Evolutionary conservation across 2,797 vertebrate species (phyloP).

Genomic region (Eidolon dupreanum): DNA sequence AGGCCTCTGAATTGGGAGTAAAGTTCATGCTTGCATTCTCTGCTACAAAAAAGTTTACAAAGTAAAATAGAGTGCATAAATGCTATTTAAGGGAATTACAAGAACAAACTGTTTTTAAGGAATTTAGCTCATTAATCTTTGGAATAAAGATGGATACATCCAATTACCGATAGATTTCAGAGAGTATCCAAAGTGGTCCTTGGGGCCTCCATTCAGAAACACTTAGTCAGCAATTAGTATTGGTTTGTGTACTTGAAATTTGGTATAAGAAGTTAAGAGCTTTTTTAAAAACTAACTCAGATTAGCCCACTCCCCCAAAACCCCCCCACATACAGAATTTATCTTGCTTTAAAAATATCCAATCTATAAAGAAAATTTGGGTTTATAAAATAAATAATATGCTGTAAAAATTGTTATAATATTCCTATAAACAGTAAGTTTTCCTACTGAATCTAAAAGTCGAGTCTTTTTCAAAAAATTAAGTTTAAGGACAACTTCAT

Average conservation of each 20-base stretch:
- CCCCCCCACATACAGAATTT: neutral
- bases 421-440: neutral
- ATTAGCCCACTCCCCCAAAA: neutral
- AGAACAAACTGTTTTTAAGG: slow-evolving; percentile 61
- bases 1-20: neutral
- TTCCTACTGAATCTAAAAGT: neutral
- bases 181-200: slow-evolving; percentile 27
- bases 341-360: neutral
- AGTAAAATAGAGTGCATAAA: slow-evolving; percentile 48
- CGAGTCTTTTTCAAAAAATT: neutral
- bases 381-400: slow-evolving; percentile 29
- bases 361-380: neutral
- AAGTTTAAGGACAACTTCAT: slow-evolving; percentile 10
- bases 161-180: slow-evolving; percentile 48
- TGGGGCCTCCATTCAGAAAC: neutral
- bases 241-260: neutral
- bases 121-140: neutral
- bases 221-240: slow-evolving; percentile 42
- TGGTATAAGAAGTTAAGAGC: neutral
- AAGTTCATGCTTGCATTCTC: neutral
- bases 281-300: slow-evolving; percentile 1
- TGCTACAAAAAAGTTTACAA: neutral
- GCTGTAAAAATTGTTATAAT: neutral
- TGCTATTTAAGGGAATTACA: slow-evolving; percentile 67
- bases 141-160: slow-evolving; percentile 68